Evolutionary conservation across 2,888 invertebrate species (phyloP).

Genomic region (Silvanus unidentatus): DNA sequence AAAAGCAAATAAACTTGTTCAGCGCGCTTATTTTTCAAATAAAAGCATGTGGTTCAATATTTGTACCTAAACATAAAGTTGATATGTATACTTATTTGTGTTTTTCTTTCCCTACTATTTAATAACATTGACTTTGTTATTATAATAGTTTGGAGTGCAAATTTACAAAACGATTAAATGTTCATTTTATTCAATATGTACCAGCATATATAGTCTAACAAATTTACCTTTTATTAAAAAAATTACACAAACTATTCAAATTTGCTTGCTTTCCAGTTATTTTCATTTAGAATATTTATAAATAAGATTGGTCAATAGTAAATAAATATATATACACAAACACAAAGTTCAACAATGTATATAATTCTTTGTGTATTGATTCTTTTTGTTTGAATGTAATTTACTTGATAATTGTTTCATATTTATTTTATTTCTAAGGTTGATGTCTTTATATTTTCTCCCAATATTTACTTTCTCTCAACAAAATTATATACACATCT

Average conservation of each 20-base stretch:
- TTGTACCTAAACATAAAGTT: background rate
- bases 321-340: conserved; percentile 33
- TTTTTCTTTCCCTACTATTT: background rate
- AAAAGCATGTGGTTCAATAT: background rate
- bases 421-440: conserved; percentile 4
- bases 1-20: too few species aligned
- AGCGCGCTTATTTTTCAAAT: too few species aligned
- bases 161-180: conserved; percentile 38
- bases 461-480: conserved; percentile 1
- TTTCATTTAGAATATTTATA: conserved; percentile 20
- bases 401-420: conserved; percentile 25
- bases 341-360: conserved; percentile 29
- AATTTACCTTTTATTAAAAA: conserved; percentile 3
- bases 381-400: conserved; percentile 30
- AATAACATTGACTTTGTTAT: background rate
- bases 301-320: conserved; percentile 36
- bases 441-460: conserved; percentile 6
- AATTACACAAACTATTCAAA: too few species aligned
- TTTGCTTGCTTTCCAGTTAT: too few species aligned
- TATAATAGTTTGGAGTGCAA: conserved; percentile 30
- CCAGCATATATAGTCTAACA: conserved; percentile 5
- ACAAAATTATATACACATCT: too few species aligned
- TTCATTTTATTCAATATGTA: conserved; percentile 20
- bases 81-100: too few species aligned
- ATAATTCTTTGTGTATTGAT: conserved; percentile 31